phyloP scores from a whole-genome alignment of 2,113 vertebrate genomes.

The Murina feae region DNA sequence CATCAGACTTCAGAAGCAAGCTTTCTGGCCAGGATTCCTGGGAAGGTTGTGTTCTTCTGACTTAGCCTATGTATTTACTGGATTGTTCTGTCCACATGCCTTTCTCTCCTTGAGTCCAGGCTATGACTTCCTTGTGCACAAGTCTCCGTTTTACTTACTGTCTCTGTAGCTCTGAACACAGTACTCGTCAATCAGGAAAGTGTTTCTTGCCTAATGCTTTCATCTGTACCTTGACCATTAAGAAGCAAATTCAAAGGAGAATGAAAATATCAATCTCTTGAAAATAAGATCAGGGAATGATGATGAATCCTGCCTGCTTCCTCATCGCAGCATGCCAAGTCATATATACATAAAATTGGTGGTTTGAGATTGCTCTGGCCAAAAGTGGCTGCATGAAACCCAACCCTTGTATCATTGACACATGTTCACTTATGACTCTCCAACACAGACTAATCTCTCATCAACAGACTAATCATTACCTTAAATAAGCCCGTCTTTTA shows the following conservation, averaged over 20 bases:
- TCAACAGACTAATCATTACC: slow-evolving; percentile 21
- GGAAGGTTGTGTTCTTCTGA: not conserved
- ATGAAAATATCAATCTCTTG: not conserved
- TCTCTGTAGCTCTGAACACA: not conserved
- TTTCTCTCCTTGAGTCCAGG: not conserved
- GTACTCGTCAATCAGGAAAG: not conserved
- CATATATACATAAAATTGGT: not conserved
- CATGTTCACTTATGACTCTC: not conserved
- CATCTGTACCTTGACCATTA: not conserved
- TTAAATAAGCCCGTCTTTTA: slow-evolving; percentile 36
- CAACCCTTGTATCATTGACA: not conserved
- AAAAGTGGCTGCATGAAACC: not conserved
- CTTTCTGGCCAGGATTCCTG: not conserved
- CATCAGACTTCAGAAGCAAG: not conserved
- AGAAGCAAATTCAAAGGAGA: not conserved
- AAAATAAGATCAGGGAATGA: not conserved
- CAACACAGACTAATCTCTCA: no score
- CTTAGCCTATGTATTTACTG: not conserved
- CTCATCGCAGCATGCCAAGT: not conserved
- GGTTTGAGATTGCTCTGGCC: slow-evolving; percentile 5
- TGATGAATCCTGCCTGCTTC: not conserved
- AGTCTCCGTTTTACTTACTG: not conserved
- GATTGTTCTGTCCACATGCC: not conserved
- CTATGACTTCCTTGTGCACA: not conserved
- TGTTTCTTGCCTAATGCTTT: not conserved